Base-by-base conservation (phyloP, 2,113 vertebrate genomes). In the Telmatochromis sp. region DNA sequence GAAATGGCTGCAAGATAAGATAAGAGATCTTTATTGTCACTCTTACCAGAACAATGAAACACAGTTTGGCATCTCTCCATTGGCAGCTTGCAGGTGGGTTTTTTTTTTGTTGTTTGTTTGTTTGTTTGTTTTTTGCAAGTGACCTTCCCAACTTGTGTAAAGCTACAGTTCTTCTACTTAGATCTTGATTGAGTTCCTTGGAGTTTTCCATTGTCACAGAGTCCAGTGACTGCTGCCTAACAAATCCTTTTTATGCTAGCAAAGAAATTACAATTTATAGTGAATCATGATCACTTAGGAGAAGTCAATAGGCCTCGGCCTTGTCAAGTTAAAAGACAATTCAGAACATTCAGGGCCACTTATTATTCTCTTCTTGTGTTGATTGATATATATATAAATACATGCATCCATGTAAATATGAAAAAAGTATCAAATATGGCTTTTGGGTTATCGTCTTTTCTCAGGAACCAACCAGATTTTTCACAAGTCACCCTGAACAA, bases 401-500 rank as follows among this genome's bases (percentile, higher is more conserved):
- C 45, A 78, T 51, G 10, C 10, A 78, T 12, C 26, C 1, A n/a
- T 19, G 15, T 49, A 78, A 49, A 51, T 33, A 7, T 49, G 73
- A 78, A 19, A 4, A 78, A n/a, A 7, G 58, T 33, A 21, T 15
- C 14, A 23, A 60, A 5, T 26, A 37, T 12, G 31, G 4, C 11
- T 53, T 85, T 58, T 78, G 40, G 4, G 4, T 49, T 7, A 51
- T 79, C 2, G 1, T 89, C 17, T 85, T 70, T 73, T 81, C 21
- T 13, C 86, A 96, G 94, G 81, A 96, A 95, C 83, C 97, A 97
- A 9, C 95, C 96, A 40, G 94, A 96, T 83, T 98, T 98, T 87
- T 97, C 97, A 14, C 98, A 99, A 5, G 89, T 94, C 9, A 88
- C 96, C 45, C 87, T 98, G n/a, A 97, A 97, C 93, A 96, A 96